These are phyloP conservation scores for Phalacrocorax carbo DNA, from an alignment of 2,113 vertebrate species.

Conservation along the genomic window DNA sequence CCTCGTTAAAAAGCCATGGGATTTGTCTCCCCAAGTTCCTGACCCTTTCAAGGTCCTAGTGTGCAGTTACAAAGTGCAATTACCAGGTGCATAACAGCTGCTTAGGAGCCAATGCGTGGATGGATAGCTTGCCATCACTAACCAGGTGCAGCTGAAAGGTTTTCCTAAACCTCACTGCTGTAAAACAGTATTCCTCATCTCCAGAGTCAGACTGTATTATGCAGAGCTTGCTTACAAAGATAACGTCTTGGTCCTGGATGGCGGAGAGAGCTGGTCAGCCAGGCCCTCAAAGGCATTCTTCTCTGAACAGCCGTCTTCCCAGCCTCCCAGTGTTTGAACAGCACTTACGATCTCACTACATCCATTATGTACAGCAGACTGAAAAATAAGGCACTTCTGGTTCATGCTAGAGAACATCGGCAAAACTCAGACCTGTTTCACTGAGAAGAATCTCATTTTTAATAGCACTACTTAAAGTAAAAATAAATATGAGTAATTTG, in stretches of 20 bases:
- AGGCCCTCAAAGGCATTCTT: not conserved
- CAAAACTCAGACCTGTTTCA: not conserved
- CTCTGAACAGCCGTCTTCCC: not conserved
- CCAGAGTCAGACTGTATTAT: not conserved
- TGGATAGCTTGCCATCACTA: not conserved
- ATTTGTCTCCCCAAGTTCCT: not conserved
- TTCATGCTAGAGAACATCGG: not conserved
- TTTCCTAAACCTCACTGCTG: not conserved
- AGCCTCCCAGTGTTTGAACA: not conserved
- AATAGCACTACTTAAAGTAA: not conserved
- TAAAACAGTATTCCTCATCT: not conserved
- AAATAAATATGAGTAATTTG: not conserved
- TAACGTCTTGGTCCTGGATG: not conserved
- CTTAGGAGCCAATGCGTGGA: not conserved
- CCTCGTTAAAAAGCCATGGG: not conserved
- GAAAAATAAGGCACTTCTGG: not conserved
- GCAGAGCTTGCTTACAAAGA: constrained; percentile 55
- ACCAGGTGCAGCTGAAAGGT: not conserved
- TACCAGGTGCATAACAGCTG: not conserved
- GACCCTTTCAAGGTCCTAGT: not conserved
- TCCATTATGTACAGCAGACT: constrained; percentile 45
- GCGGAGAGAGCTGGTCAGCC: not conserved
- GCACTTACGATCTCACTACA: not conserved
- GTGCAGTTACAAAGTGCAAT: not conserved
- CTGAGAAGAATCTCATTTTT: not conserved